Percentiles rank a stretch among this genome's conserved stretches.
phyloP scores from a whole-genome alignment of 2,888 invertebrate species.

The Prionchulus punctatus region DNA sequence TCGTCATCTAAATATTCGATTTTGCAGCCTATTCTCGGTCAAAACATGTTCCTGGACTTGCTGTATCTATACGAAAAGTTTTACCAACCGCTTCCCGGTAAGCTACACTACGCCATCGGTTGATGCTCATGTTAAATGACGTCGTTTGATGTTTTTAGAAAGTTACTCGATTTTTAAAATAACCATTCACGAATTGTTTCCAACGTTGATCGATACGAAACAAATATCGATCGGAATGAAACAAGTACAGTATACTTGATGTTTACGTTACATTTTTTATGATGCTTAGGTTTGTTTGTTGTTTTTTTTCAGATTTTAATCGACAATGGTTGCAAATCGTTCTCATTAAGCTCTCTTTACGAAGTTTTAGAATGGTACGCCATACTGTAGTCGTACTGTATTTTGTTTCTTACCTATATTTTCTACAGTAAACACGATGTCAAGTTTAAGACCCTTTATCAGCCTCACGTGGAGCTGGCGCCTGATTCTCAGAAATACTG shows the following conservation, averaged over 20 bases:
- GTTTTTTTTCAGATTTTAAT: not conserved
- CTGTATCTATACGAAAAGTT: constrained; percentile 3
- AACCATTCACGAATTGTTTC: not conserved
- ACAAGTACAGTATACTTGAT: not conserved
- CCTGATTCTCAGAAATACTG: not conserved
- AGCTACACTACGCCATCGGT: not conserved
- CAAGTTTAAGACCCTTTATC: not conserved
- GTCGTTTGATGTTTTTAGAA: not conserved
- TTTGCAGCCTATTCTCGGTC: constrained; percentile 7
- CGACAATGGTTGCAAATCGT: constrained; percentile 1
- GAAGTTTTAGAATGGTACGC: not conserved
- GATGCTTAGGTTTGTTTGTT: no score
- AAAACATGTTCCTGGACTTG: constrained; percentile 4
- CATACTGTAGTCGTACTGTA: no score
- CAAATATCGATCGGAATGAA: not conserved
- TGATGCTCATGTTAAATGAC: not conserved
- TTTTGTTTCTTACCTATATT: no score
- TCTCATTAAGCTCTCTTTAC: not conserved
- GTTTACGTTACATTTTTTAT: no score
- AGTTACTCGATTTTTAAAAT: not conserved
- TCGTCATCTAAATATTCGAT: not conserved
- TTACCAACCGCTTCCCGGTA: not conserved
- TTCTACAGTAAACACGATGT: not conserved
- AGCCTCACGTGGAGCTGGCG: not conserved
- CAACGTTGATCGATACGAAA: not conserved